Base-by-base conservation (phyloP, 2,888 invertebrate species). In the Xanthorhoe spadicearia region DNA sequence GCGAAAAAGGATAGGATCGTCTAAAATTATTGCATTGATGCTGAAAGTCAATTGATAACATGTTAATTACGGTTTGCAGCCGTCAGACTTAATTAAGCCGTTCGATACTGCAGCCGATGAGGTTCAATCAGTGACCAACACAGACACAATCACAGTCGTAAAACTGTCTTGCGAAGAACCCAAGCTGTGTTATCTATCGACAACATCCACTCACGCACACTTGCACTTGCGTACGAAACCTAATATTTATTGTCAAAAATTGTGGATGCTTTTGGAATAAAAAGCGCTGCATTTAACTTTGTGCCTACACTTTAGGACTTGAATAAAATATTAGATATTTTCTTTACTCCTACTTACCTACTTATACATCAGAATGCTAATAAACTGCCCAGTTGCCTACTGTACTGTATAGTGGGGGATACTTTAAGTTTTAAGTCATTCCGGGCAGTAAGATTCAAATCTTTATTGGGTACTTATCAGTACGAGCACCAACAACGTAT, bases 71-170 rank as follows among this genome's bases (percentile, higher is more conserved):
- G 70, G 69, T 66, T 76, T 66, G 71, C 66, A 53, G 72, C 73
- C 69, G 73, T 77, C 78, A 64, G 76, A 74, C 75, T 80, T 84
- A 84, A 84, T 86, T 82, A 85, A 83, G 76, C 59, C 67, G 70
- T 75, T 73, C 66, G 78, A 80, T 80, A 48, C 48, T 81, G 79
- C 81, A 66, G 72, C 79, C 70, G 81, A 80, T 81, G 79, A 76
- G 74, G 73, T 68, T 71, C 72, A 75, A 77, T 76, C 74, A 74
- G 74, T 70, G 69, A 67, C 59, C 68, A 61, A 61, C 48, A 48
- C 62, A 69, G 58, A 50, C 61, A 76, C 77, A 80, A 83, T 85
- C 79, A 61, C 61, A 70, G 66, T 81, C 81, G 77, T 86, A 86
- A 84, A 86, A 75, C 75, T 74, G 80, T 77, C 57, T 53, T 56